A percentile compares a stretch with the other conserved stretches of the same genome.
Conservation (phyloP, 2,113 vertebrate genomes). For the Acrocephalus arundinaceus region DNA sequence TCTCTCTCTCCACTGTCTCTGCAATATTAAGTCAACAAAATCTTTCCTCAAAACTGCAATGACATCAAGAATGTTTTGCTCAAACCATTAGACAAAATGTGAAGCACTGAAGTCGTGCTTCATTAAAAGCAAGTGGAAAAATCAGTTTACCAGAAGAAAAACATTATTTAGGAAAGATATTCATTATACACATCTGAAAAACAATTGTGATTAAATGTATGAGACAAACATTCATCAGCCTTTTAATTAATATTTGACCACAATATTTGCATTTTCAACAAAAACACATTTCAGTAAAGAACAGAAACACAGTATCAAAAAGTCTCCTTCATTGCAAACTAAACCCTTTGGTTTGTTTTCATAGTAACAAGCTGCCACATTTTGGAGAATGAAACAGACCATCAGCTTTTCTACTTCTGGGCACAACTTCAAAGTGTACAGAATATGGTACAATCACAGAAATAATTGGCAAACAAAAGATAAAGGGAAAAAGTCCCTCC, state of each 20-base stretch:
- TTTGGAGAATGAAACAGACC: not conserved
- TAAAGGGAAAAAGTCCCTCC: not conserved
- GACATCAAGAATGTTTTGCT: slow-evolving; percentile 12
- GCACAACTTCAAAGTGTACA: not conserved
- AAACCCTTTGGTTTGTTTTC: not conserved
- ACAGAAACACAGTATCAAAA: not conserved
- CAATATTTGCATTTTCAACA: not conserved
- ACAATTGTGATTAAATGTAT: not conserved
- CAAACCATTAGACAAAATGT: not conserved
- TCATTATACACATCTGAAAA: not conserved
- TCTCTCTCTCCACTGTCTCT: not conserved
- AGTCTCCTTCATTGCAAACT: not conserved
- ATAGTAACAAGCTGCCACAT: not conserved
- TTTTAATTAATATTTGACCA: slow-evolving; percentile 39
- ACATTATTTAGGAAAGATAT: not conserved
- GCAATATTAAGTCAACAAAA: slow-evolving; percentile 40
- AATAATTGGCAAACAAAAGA: not conserved
- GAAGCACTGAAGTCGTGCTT: not conserved
- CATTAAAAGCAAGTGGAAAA: slow-evolving; percentile 30
- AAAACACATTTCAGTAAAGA: not conserved
- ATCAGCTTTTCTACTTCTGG: not conserved
- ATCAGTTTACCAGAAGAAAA: slow-evolving; percentile 25
- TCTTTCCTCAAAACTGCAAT: not conserved
- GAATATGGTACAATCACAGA: not conserved
- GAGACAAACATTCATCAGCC: not conserved